Base-by-base conservation (phyloP, 2,113 vertebrate genomes). In the Seriola aureovittata region DNA sequence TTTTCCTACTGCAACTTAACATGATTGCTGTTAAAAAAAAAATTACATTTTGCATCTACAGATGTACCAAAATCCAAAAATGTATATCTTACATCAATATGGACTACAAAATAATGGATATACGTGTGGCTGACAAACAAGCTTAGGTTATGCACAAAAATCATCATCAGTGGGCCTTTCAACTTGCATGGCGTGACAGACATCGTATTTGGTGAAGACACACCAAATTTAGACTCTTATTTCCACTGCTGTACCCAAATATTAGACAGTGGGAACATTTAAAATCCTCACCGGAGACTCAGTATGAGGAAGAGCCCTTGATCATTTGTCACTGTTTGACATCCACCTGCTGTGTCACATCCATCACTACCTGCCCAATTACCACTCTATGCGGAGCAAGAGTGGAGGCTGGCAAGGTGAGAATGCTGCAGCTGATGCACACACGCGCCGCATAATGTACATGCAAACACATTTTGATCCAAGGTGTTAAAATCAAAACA, bases 351-450 rank as follows among this genome's bases (percentile, higher is more conserved):
- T 83, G 84, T 81, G 84, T 78, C 87, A 71, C 87, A 91, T 86
- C 86, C 78, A 75, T 85, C 81, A 82, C 79, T 64, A 70, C 82
- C 80, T 68, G 71, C 48, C 86, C 87, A 88, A 90, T 92, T 88
- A 91, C 81, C 73, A 75, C 68, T 72, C 25, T 44, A 52, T 65
- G 80, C 65, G 83, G 54, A 82, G 76, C 68, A 71, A 10, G 38
- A 59, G 40, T 65, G 32, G 71, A 78, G 55, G 63, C 65, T 82
- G 75, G 13, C 2, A 72, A 70, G 78, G 82, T 84, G 84, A 89
- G 72, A 80, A 57, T 9, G 23, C 58, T 75, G 44, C 60, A 66
- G 38, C 76, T 77, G 67, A 75, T 54, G 44, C 59, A 29, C 64
- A 67, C 44, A 42, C 42, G 46, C 32, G 6, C 9, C 8, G 32